Conservation (phyloP, 1,140 invertebrate species). For the Choristoneura fumiferana region DNA sequence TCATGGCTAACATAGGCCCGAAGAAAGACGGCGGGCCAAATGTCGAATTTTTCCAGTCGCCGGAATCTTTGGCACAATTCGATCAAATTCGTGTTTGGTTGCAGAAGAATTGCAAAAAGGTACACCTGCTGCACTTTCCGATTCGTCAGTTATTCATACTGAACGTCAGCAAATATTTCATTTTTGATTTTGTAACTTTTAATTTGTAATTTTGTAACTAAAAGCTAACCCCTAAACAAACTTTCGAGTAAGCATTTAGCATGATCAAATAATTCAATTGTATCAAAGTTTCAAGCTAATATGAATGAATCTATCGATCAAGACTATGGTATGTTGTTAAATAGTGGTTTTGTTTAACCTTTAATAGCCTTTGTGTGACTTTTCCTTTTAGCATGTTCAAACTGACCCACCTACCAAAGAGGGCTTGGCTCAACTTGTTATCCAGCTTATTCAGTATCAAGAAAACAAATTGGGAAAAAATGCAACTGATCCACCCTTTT, state of each 20-base stretch:
- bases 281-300: too few species aligned
- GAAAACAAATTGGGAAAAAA: constrained; percentile 97
- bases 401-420: constrained; percentile 97
- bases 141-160: too few species aligned
- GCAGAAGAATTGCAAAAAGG: constrained; percentile 98
- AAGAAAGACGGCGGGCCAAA: constrained; percentile 97
- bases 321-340: too few species aligned
- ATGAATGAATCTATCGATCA: too few species aligned
- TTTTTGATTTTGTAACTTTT: too few species aligned
- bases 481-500: constrained; percentile 91
- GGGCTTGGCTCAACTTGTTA: constrained; percentile 88
- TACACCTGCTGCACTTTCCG: constrained; percentile 59
- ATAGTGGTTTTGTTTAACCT: too few species aligned
- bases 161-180: too few species aligned
- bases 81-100: constrained; percentile 96
- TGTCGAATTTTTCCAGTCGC: constrained; percentile 94
- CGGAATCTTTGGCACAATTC: constrained; percentile 93
- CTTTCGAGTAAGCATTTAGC: too few species aligned
- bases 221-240: background rate
- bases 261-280: too few species aligned
- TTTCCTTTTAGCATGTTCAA: constrained; percentile 68
- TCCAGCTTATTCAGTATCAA: constrained; percentile 96
- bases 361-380: background rate
- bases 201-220: constrained; percentile 28
- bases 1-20: constrained; percentile 88